phyloP scores from a whole-genome alignment of 2,113 vertebrate genomes.

The Furnarius figulus region DNA sequence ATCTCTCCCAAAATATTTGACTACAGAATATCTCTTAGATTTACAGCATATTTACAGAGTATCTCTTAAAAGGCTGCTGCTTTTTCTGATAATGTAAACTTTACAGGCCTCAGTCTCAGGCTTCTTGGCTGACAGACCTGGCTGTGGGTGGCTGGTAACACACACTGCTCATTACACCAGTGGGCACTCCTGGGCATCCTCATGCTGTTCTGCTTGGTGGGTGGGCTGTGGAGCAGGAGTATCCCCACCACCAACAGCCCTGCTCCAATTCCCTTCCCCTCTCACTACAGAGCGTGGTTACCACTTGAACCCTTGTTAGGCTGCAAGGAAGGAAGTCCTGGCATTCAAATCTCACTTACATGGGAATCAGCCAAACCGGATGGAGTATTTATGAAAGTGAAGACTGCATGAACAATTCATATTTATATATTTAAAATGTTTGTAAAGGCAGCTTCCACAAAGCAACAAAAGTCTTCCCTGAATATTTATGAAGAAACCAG shows the following conservation, averaged over 20 bases:
- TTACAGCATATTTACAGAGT: neutral
- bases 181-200: neutral
- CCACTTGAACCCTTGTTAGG: neutral
- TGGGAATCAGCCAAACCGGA: neutral
- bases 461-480: neutral
- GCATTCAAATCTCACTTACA: neutral
- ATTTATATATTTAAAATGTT: neutral
- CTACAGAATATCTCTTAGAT: neutral
- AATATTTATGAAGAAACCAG: constrained; percentile 3
- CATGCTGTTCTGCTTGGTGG: accelerated
- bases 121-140: neutral
- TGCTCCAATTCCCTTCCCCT: neutral
- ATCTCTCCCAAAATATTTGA: neutral
- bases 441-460: neutral
- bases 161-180: neutral
- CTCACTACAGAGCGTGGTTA: neutral
- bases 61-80: neutral
- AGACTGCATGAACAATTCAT: neutral
- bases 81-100: neutral
- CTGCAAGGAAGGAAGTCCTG: neutral
- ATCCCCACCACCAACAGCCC: neutral
- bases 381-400: neutral
- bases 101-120: neutral
- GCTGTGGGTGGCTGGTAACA: neutral
- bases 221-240: neutral